Evolutionary conservation across 2,113 vertebrate species (phyloP).

Genomic region (Eublepharis macularius): DNA sequence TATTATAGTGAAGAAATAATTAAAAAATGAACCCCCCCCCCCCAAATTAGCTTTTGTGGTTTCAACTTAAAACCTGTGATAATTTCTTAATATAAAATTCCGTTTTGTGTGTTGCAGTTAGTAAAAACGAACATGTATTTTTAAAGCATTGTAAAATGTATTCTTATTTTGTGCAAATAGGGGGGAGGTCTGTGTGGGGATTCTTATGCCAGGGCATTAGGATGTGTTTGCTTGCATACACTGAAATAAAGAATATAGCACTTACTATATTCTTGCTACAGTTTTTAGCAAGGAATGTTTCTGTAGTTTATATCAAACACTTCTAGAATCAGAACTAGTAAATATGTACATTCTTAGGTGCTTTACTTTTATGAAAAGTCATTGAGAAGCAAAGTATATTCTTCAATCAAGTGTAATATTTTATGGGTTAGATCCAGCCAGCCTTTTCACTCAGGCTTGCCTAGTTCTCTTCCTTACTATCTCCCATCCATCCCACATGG

Average conservation of each 20-base stretch:
- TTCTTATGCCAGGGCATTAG: neutral
- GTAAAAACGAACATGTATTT: neutral
- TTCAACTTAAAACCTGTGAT: constrained; percentile 15
- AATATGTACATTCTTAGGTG: neutral
- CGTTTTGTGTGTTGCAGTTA: neutral
- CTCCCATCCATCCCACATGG: too few species aligned
- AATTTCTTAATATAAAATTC: neutral
- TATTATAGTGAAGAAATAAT: neutral
- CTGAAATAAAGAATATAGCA: neutral
- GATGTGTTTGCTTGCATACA: neutral
- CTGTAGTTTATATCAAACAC: neutral
- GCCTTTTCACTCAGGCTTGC: too few species aligned
- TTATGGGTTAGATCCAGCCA: too few species aligned
- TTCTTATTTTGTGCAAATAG: constrained; percentile 11
- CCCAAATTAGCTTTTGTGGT: neutral
- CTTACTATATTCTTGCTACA: neutral
- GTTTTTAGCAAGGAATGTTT: neutral
- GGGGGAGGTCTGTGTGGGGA: neutral
- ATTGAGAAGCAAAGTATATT: neutral
- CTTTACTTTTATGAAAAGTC: neutral
- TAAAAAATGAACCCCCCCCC: neutral
- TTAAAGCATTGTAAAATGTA: neutral
- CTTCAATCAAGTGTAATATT: neutral
- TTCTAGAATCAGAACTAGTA: constrained; percentile 1
- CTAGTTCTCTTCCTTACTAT: too few species aligned